Evolutionary conservation across 2,113 vertebrate species (phyloP).

Genomic region (Nansenia antarctica): DNA sequence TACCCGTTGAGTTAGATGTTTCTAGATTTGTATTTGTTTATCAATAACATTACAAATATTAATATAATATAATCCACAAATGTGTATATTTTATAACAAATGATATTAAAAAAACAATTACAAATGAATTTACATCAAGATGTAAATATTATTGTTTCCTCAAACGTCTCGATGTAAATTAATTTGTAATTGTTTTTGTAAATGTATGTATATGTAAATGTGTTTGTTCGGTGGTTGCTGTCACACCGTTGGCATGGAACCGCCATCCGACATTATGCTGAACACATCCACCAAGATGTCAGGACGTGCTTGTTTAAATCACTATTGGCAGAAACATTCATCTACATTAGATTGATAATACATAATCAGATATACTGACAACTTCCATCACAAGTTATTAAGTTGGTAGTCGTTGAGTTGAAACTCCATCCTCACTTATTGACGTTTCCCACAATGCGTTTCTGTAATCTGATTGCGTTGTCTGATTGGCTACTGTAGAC

Average conservation of each 20-base stretch:
- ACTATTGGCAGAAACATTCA: neutral
- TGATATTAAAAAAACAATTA: too few relatives aligned
- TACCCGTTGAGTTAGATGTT: too few relatives aligned
- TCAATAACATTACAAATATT: too few relatives aligned
- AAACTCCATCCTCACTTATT: neutral
- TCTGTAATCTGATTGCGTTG: neutral
- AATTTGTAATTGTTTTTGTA: too few relatives aligned
- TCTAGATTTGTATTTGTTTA: too few relatives aligned
- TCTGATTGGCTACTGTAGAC: neutral
- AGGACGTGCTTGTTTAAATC: constrained; percentile 6
- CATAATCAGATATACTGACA: neutral
- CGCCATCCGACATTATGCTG: neutral
- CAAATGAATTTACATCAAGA: too few relatives aligned
- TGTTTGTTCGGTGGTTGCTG: neutral
- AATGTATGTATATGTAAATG: neutral
- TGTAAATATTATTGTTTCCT: too few relatives aligned
- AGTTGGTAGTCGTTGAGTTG: too few relatives aligned
- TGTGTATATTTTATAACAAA: too few relatives aligned
- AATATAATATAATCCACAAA: too few relatives aligned
- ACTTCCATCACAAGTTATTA: neutral
- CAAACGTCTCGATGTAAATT: neutral
- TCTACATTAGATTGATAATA: constrained; percentile 12
- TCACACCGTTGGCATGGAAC: constrained; percentile 20
- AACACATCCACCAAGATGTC: constrained; percentile 27
- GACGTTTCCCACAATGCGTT: neutral